Conservation (phyloP, 2,888 invertebrate genomes). For the Listrodromus nycthemerus region DNA sequence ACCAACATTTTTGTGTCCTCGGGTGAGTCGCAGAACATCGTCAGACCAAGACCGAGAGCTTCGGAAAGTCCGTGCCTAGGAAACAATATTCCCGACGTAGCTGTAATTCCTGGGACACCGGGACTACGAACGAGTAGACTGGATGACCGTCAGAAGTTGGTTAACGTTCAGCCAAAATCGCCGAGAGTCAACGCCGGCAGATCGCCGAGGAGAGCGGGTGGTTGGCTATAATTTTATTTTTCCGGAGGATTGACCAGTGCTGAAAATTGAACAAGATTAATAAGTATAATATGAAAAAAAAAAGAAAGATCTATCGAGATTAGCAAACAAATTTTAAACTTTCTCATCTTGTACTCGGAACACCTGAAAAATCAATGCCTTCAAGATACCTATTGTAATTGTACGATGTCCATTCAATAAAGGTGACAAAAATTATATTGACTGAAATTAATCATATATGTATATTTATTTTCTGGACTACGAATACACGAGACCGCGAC, state of each 20-base stretch:
- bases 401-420: background rate
- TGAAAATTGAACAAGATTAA: conserved; percentile 31
- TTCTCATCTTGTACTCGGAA: conserved; percentile 2
- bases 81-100: conserved; percentile 66
- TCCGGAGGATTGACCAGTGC: conserved; percentile 38
- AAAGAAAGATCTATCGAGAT: background rate
- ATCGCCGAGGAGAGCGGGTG: conserved; percentile 69
- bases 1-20: conserved; percentile 21
- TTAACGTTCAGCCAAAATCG: conserved; percentile 73
- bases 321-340: background rate
- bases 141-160: conserved; percentile 70
- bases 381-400: background rate
- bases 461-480: conserved; percentile 71
- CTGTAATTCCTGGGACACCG: conserved; percentile 70
- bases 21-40: conserved; percentile 32
- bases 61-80: conserved; percentile 43
- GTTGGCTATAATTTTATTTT: conserved; percentile 61
- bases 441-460: conserved; percentile 31
- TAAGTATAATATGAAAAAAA: conserved; percentile 1
- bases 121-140: conserved; percentile 49
- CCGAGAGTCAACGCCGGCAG: conserved; percentile 67
- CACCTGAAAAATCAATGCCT: conserved; percentile 14
- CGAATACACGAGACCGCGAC: conserved; percentile 68
- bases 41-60: conserved; percentile 57
- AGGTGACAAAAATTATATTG: background rate